Evolutionary conservation across 2,797 vertebrate genomes (phyloP).

Genomic region (Zalophus californianus): DNA sequence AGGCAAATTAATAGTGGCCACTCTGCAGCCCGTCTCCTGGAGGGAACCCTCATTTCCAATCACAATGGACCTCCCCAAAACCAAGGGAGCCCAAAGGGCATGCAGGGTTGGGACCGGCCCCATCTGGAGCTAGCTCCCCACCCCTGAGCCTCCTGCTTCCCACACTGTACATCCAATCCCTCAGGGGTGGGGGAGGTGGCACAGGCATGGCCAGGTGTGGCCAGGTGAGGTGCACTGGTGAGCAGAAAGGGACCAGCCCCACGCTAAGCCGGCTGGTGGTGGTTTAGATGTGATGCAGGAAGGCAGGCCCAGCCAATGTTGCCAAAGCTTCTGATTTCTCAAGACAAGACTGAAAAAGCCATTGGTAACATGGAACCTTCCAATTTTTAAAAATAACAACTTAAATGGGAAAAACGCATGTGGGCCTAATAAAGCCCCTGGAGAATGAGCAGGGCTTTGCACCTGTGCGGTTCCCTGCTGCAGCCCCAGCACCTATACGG

Average conservation of each 20-base stretch:
- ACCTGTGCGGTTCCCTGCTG: background rate
- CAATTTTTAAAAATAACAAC: constrained; percentile 43
- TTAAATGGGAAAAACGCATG: background rate
- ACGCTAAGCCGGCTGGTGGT: background rate
- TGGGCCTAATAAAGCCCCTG: background rate
- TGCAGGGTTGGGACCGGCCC: background rate
- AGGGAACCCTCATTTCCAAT: background rate
- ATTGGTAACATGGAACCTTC: background rate
- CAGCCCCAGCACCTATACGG: background rate
- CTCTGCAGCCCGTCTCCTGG: background rate
- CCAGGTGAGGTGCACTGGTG: background rate
- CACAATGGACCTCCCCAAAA: background rate
- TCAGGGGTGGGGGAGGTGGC: background rate
- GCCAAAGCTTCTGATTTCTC: constrained; percentile 28
- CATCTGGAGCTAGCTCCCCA: background rate
- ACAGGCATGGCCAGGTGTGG: background rate
- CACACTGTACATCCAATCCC: background rate
- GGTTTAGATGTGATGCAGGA: background rate
- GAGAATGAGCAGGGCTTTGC: background rate
- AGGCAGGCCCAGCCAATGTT: background rate
- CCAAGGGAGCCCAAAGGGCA: background rate
- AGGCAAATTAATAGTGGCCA: background rate
- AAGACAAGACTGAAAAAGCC: background rate
- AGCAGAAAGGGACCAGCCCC: background rate
- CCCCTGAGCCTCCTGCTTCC: background rate